These are phyloP conservation scores for Microcebus lehilahytsara DNA, from an alignment of 2,113 vertebrate genomes.

Conservation along the genomic window DNA sequence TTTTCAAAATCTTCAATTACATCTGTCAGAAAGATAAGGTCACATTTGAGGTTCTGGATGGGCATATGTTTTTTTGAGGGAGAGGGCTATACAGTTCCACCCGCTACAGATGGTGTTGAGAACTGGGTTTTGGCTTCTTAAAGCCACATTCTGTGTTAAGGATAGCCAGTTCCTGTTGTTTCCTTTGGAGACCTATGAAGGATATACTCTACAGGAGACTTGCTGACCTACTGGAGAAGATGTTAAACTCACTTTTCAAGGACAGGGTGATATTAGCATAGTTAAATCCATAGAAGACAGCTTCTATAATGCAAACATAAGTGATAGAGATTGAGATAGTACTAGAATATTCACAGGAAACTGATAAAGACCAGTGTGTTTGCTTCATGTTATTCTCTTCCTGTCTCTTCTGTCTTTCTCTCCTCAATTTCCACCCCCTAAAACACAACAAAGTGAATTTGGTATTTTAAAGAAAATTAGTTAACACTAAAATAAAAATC, in stretches of 20 bases:
- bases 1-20: not conserved
- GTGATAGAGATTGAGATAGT: not conserved
- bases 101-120: not conserved
- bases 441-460: not conserved
- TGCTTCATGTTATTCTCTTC: not conserved
- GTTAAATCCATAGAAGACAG: not conserved
- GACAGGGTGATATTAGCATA: not conserved
- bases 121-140: constrained; percentile 2
- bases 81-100: not conserved
- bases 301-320: not conserved
- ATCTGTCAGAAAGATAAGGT: not conserved
- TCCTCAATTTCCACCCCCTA: not conserved
- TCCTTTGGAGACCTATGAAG: constrained; percentile 6
- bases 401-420: not conserved
- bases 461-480: constrained; percentile 7
- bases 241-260: not conserved
- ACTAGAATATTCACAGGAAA: not conserved
- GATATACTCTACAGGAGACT: not conserved
- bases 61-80: not conserved
- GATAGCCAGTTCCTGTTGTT: constrained; percentile 4
- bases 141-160: not conserved
- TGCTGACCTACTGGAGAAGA: not conserved
- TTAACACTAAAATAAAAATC: constrained; percentile 20
- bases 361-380: not conserved
- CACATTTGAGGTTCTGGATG: not conserved